Evolutionary conservation across 2,113 vertebrate species (phyloP), one percentile per base, ranked within the genome.

Genomic region (Rhinolophus ferrumequinum): DNA sequence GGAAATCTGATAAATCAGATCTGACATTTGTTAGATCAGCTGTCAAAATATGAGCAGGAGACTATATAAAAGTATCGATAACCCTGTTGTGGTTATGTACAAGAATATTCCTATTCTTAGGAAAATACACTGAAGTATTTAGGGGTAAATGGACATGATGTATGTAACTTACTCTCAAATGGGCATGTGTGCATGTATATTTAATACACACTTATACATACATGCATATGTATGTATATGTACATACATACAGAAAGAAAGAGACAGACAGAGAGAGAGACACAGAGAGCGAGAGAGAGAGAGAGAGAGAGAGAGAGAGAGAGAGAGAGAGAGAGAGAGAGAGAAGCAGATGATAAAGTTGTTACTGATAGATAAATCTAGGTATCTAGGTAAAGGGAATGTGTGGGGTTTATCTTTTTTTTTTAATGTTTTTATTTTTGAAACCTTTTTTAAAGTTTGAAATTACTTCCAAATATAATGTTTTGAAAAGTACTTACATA

Each of bases 401-500:
- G 6, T 15, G 2, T 47, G 33, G 33, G 9, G 1, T 1, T 60
- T 58, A 58, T 58, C 24, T 60, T 60, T 58, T 2, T n/a, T 2
- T 54, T 54, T 60, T 67, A 35, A 8, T 52, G 8, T 35, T 87
- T 94, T 82, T 54, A 62, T 38, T 75, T 81, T 79, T 80, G n/a
- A 5, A 76, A 11, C 1, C 24, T 28, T 79, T 88, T 85, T 62
- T 56, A 54, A 95, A 88, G 64, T 64, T 83, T 75, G 26, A 77
- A 80, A 87, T 80, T 52, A 73, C 80, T 93, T 96, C 50, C 88
- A 92, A 79, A 60, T 52, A 64, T 28, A 66, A 93, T 56, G 18
- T 60, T 95, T 93, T 91, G 13, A n/a, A 41, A 91, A 90, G 19
- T 52, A 6, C 41, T 50, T 82, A 69, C 82, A 33, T 60, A 62